Percentiles rank a stretch among this genome's conserved stretches.
Evolutionary conservation across 2,888 invertebrate species (phyloP).

Genomic region (Habroteleia sp.): DNA sequence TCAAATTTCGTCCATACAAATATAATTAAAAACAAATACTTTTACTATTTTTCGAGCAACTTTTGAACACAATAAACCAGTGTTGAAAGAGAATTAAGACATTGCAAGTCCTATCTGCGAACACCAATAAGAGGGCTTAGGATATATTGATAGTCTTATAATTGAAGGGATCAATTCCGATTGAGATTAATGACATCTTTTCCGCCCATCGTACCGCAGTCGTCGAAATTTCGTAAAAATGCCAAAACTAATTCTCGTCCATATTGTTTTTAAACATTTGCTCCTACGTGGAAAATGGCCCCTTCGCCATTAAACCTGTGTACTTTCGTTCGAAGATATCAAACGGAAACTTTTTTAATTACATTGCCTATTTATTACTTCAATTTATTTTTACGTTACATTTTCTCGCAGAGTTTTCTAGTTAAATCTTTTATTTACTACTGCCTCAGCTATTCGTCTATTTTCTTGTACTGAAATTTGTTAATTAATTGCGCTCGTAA

Average conservation of each 20-base stretch:
- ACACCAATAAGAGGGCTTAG: neutral
- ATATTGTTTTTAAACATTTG: neutral
- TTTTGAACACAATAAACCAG: too few relatives aligned
- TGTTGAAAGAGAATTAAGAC: too few relatives aligned
- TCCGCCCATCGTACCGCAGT: too few relatives aligned
- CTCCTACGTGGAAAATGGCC: neutral
- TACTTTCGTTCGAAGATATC: neutral
- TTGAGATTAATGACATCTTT: slow-evolving; percentile 18
- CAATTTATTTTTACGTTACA: slow-evolving; percentile 8
- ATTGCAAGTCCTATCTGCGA: too few relatives aligned
- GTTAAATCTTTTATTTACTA: slow-evolving; percentile 14
- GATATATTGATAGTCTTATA: slow-evolving; percentile 24
- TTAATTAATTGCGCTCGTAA: too few relatives aligned
- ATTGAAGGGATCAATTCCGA: slow-evolving; percentile 8
- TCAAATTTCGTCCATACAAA: too few relatives aligned
- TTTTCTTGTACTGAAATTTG: too few relatives aligned
- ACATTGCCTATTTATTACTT: slow-evolving; percentile 12
- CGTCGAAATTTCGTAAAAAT: slow-evolving; percentile 5
- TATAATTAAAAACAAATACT: too few relatives aligned
- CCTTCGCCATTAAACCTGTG: neutral
- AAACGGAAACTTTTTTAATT: slow-evolving; percentile 22
- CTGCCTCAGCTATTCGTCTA: too few relatives aligned
- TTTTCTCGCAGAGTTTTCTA: neutral
- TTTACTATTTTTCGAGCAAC: too few relatives aligned
- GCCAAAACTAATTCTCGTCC: slow-evolving; percentile 4